Evolutionary conservation across 2,888 invertebrate genomes (phyloP).

Genomic region (Germaria angustata): DNA sequence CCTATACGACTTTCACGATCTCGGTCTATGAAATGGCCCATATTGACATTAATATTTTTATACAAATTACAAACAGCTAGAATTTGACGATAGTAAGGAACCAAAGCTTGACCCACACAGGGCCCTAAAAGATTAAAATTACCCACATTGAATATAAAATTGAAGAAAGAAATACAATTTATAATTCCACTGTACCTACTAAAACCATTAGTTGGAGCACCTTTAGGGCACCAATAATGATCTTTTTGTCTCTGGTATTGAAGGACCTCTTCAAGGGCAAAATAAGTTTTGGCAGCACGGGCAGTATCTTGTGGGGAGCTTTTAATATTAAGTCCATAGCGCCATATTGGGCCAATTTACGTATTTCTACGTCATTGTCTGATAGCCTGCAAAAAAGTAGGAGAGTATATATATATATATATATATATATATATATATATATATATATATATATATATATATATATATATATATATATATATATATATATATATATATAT

Average conservation of each 20-base stretch:
- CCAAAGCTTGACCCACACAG: constrained; percentile 92
- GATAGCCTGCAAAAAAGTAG: constrained; percentile 81
- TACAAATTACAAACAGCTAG: constrained; percentile 93
- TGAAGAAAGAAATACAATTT: not conserved
- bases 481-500: too few species aligned
- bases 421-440: too few species aligned
- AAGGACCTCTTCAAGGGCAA: constrained; percentile 95
- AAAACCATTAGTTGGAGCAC: constrained; percentile 92
- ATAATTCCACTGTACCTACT: constrained; percentile 82
- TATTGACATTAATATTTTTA: constrained; percentile 84
- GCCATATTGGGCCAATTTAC: constrained; percentile 91
- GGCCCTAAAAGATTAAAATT: constrained; percentile 72
- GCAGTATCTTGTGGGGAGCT: constrained; percentile 81
- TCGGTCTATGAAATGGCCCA: constrained; percentile 93
- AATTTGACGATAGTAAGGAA: constrained; percentile 97
- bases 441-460: too few species aligned
- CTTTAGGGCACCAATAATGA: constrained; percentile 90
- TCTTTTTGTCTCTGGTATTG: constrained; percentile 89
- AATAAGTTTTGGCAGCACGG: constrained; percentile 94
- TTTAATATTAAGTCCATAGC: constrained; percentile 89
- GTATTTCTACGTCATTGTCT: constrained; percentile 90
- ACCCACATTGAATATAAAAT: not conserved
- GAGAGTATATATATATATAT: too few species aligned
- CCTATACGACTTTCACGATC: constrained; percentile 91
- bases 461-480: too few species aligned